Evolutionary conservation across 1,140 invertebrate genomes (phyloP).

Genomic region (Lepidurus apus): DNA sequence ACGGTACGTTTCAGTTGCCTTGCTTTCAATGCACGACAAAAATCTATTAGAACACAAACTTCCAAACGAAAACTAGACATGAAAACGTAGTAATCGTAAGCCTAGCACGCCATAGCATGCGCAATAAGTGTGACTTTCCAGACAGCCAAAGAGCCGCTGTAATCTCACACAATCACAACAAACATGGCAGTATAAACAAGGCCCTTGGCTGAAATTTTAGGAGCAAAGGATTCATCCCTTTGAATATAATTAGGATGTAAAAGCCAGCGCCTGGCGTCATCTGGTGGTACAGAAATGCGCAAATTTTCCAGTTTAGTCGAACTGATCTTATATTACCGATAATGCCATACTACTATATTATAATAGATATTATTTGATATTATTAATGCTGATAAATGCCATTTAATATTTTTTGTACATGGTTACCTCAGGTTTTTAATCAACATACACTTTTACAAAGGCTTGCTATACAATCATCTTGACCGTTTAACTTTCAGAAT

Average conservation of each 20-base stretch:
- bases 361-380: no score
- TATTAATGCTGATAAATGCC: no score
- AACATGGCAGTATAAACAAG: constrained; percentile 8
- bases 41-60: background rate
- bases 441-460: no score
- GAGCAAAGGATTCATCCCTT: background rate
- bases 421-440: no score
- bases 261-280: background rate
- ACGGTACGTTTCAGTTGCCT: background rate
- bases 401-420: no score
- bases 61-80: background rate
- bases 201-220: background rate
- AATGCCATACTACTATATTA: no score
- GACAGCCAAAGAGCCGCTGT: background rate
- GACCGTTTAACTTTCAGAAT: no score
- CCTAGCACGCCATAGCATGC: background rate
- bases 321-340: no score
- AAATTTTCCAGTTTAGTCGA: no score
- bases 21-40: background rate
- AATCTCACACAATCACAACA: constrained; percentile 5
- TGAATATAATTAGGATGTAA: background rate
- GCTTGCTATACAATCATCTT: no score
- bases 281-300: background rate
- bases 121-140: background rate
- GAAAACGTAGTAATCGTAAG: background rate